These are phyloP conservation scores for Hypolimnas misippus DNA, from an alignment of 2,888 invertebrate genomes.

Conservation along the genomic window DNA sequence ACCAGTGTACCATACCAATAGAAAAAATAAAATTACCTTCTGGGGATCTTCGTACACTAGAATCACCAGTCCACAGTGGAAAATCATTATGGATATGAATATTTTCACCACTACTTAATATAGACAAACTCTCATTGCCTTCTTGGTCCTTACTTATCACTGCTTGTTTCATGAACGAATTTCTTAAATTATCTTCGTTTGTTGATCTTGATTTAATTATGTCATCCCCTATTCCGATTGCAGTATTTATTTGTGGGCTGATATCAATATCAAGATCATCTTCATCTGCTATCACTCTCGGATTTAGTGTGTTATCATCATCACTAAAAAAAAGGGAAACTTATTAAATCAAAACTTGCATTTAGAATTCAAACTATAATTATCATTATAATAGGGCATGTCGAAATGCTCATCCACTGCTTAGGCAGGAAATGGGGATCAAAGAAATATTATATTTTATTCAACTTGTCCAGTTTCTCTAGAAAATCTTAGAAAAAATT, in stretches of 20 bases:
- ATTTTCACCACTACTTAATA: constrained; percentile 43
- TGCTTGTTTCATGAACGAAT: constrained; percentile 52
- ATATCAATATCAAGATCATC: constrained; percentile 88
- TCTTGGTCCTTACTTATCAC: constrained; percentile 49
- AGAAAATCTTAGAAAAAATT: no score
- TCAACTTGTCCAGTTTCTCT: no score
- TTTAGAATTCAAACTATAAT: background rate
- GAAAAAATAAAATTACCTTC: constrained; percentile 83
- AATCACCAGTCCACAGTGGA: constrained; percentile 86
- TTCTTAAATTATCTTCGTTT: constrained; percentile 38
- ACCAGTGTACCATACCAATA: no score
- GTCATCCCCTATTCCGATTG: constrained; percentile 37
- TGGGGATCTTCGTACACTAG: constrained; percentile 89
- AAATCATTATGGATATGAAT: constrained; percentile 61
- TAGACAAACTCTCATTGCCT: constrained; percentile 35
- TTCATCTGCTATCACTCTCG: constrained; percentile 91
- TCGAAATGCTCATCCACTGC: no score
- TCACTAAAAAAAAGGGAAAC: constrained; percentile 77
- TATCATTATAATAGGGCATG: no score
- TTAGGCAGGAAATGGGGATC: no score
- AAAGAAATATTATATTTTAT: no score
- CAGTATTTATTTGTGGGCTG: constrained; percentile 46
- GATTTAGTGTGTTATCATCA: constrained; percentile 85
- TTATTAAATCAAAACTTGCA: background rate
- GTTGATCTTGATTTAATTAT: constrained; percentile 31